A percentile compares a stretch with the other conserved stretches of the same genome.
Evolutionary conservation across 2,888 invertebrate genomes (phyloP).

Genomic region (Drosophila eohydei): DNA sequence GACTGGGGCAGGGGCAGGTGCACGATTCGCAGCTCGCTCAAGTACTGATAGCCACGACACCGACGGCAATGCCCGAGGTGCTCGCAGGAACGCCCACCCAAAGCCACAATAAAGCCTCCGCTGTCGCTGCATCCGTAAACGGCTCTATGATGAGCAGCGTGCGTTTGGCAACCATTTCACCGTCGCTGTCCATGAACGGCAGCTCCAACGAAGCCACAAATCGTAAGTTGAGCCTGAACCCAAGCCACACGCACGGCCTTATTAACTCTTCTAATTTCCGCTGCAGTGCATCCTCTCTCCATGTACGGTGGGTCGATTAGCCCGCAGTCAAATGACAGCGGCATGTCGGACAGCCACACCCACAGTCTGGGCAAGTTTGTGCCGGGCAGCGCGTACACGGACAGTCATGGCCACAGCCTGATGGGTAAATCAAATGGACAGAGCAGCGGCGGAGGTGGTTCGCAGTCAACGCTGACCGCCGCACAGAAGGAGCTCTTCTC

Average conservation of each 20-base stretch:
- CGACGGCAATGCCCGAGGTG: constrained; percentile 76
- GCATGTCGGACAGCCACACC: constrained; percentile 71
- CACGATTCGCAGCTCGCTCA: constrained; percentile 18
- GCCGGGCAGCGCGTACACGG: constrained; percentile 49
- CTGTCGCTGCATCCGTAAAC: constrained; percentile 8
- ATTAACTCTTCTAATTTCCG: neutral
- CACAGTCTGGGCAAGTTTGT: constrained; percentile 56
- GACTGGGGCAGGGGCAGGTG: neutral
- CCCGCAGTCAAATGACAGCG: constrained; percentile 85
- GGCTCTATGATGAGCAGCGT: constrained; percentile 71
- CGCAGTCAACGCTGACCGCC: constrained; percentile 64
- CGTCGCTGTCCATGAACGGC: constrained; percentile 85
- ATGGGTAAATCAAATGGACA: constrained; percentile 74
- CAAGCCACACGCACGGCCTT: neutral
- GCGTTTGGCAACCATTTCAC: constrained; percentile 84
- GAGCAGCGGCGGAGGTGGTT: constrained; percentile 25
- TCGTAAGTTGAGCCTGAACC: constrained; percentile 58
- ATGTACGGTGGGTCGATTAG: constrained; percentile 83
- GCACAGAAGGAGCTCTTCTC: constrained; percentile 93
- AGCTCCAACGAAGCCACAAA: constrained; percentile 82
- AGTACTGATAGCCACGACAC: constrained; percentile 15
- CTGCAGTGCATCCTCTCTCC: constrained; percentile 77
- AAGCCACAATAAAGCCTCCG: constrained; percentile 63
- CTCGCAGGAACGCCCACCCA: constrained; percentile 67
- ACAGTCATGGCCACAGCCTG: constrained; percentile 33